Conservation (phyloP, 92 coral and sea anemone species). For the Phenganax stokvisi region DNA sequence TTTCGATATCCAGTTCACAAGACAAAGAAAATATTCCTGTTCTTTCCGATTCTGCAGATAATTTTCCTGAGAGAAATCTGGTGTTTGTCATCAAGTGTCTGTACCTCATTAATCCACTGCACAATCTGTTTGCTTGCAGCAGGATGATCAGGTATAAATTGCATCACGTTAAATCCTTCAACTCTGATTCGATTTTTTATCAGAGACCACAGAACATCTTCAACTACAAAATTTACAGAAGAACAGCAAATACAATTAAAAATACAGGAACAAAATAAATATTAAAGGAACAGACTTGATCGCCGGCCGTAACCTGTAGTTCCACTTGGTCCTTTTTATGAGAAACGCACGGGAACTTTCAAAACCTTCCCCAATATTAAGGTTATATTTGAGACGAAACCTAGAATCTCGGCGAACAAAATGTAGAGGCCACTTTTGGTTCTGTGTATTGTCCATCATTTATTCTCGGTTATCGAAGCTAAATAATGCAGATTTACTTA, state of each 20-base stretch:
- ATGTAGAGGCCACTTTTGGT: no score
- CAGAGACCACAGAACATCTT: slow-evolving; percentile 14
- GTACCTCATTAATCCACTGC: slow-evolving; percentile 39
- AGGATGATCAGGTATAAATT: background rate
- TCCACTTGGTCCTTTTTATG: no score
- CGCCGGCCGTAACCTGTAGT: no score
- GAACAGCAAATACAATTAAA: background rate
- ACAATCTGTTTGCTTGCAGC: slow-evolving; percentile 23
- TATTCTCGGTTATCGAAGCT: background rate
- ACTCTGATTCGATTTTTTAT: slow-evolving; percentile 10
- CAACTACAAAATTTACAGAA: slow-evolving; percentile 8
- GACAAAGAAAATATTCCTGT: no score
- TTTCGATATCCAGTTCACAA: no score
- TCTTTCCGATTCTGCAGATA: background rate
- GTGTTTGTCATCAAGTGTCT: background rate
- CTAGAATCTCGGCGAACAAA: no score
- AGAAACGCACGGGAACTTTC: no score
- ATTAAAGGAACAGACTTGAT: no score
- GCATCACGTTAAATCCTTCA: slow-evolving; percentile 22
- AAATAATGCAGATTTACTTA: slow-evolving; percentile 12
- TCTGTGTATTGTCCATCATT: background rate
- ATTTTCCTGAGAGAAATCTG: background rate
- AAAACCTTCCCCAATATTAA: no score
- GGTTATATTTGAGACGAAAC: no score
- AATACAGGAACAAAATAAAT: background rate